Evolutionary conservation across 2,888 invertebrate species (phyloP).

Genomic region (Calliopum simillimum): DNA sequence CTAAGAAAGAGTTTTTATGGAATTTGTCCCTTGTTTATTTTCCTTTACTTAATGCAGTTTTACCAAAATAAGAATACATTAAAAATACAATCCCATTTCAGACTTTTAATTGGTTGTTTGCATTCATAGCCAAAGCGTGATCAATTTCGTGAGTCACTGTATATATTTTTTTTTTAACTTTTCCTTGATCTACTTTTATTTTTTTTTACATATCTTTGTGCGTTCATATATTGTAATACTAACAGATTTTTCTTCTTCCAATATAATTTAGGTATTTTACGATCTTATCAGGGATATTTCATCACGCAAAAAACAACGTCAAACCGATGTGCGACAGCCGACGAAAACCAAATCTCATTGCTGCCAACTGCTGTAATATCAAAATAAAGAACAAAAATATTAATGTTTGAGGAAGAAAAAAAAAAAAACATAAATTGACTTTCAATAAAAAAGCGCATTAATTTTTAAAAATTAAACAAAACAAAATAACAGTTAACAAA

Average conservation of each 20-base stretch:
- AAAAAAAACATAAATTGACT: not conserved
- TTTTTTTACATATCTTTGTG: conserved; percentile 45
- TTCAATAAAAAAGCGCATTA: conserved; percentile 1
- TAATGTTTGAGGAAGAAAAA: not conserved
- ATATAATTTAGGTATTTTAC: conserved; percentile 65
- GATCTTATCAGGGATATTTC: conserved; percentile 69
- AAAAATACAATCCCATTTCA: no score
- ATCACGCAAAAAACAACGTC: conserved; percentile 67
- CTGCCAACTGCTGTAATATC: conserved; percentile 67
- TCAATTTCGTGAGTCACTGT: no score
- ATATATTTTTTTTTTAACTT: conserved; percentile 41
- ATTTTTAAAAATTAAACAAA: not conserved
- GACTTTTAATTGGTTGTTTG: no score
- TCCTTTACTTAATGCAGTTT: no score
- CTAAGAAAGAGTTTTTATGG: no score
- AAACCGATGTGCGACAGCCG: conserved; percentile 67
- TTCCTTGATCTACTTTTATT: conserved; percentile 30
- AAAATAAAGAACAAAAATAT: conserved; percentile 22
- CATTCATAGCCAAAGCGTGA: no score
- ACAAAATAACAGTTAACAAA: not conserved
- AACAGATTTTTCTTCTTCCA: conserved; percentile 13
- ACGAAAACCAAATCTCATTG: conserved; percentile 66
- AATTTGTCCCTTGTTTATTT: no score
- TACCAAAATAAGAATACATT: no score
- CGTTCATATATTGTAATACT: conserved; percentile 31